Percentiles rank a stretch among this genome's conserved stretches.
Evolutionary conservation across 2,797 vertebrate genomes (phyloP).

Genomic region (Ispidina lecontei): DNA sequence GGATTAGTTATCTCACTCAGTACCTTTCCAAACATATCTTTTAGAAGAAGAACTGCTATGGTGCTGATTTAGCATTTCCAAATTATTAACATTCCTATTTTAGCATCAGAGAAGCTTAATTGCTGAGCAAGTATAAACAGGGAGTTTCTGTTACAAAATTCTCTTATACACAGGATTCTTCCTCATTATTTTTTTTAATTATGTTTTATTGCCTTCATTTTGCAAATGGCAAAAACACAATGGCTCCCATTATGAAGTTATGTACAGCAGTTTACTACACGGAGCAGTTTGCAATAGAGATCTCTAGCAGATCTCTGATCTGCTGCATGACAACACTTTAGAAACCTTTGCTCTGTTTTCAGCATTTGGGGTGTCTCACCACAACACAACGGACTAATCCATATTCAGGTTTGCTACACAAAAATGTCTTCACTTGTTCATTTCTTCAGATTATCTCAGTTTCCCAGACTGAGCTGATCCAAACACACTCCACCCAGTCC

Average conservation of each 20-base stretch:
- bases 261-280: background rate
- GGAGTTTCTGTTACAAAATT: conserved; percentile 19
- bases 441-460: background rate
- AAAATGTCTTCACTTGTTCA: background rate
- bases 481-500: background rate
- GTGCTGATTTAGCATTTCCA: conserved; percentile 14
- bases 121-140: conserved; percentile 24
- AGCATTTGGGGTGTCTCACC: background rate
- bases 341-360: background rate
- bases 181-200: background rate
- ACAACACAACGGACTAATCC: background rate
- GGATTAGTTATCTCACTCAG: background rate
- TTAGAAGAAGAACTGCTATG: background rate
- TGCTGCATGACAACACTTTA: background rate
- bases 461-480: background rate
- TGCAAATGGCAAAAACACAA: background rate
- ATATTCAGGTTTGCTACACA: background rate
- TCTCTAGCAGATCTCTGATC: background rate
- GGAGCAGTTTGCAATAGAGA: background rate
- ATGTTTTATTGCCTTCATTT: conserved; percentile 23
- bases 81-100: conserved; percentile 32
- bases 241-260: background rate
- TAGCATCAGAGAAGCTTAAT: conserved; percentile 26
- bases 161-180: background rate
- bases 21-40: background rate